Evolutionary conservation across 2,888 invertebrate genomes (phyloP), one percentile per base, ranked within the genome.

Genomic region (Oscheius sp.): DNA sequence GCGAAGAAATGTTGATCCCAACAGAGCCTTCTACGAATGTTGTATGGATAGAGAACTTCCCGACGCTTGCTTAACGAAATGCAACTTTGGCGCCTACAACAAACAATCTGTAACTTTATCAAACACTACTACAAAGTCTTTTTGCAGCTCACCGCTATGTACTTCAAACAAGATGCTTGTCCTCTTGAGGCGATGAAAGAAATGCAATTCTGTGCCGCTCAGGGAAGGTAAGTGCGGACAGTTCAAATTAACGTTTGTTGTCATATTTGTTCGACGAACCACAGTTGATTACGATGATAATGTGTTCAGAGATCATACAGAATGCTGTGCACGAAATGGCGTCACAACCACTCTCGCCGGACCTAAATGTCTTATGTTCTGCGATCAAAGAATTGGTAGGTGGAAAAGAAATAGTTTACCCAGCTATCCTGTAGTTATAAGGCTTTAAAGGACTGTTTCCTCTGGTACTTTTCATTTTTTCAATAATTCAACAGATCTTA

Each of bases 151-250:
- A 72, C 75, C 24, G 73, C 73, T 8, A 82, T 83, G 83, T 83
- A 83, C 75, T 81, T 83, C 75, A 83, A 83, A 59, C 79, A 83
- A 49, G 83, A 83, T 62, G 69, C 77, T 33, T 83, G 83, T 47
- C 83, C 83, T 9, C 66, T 83, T 28, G 82, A 75, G 28, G 83
- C 83, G 12, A 81, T 83, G 81, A 71, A 71, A 44, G 82, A 83
- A 56, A 76, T 83, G 67, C 83, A 83, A 50, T 82, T 81, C 73
- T 82, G 82, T 67, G 82, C 81, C 20, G 82, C 81, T 24, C 80
- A 81, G 59, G 81, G 79, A 66, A 72, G 76, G 75, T 71, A 36
- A 28, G 70, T 12, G 20, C 38, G 20, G 12, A 47, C 47, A n/a
- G n/a, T n/a, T 26, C 50, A 28, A 1, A 30, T n/a, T 17, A 14